Conservation (phyloP, 2,888 invertebrate genomes). For the Netelia fuscicornis region DNA sequence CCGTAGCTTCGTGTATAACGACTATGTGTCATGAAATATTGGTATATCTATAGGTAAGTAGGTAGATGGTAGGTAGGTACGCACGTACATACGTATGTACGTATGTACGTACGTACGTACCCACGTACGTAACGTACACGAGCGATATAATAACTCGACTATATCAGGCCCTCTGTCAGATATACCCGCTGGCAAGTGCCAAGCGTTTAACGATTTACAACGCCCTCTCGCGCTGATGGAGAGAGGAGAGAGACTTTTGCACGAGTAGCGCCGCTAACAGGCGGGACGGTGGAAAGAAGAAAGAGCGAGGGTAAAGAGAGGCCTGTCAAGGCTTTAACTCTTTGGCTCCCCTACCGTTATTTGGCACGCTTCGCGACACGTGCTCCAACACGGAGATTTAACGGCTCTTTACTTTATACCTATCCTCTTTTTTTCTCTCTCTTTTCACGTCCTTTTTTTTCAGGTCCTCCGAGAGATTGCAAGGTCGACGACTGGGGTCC, state of each 20-base stretch:
- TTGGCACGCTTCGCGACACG: conserved; percentile 36
- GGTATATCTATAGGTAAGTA: not conserved
- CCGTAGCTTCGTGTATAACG: not conserved
- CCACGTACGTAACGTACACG: not conserved
- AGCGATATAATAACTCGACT: not conserved
- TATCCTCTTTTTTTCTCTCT: not conserved
- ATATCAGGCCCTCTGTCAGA: not conserved
- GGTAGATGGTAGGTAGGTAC: too few species aligned
- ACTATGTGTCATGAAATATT: not conserved
- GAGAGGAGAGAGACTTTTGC: not conserved
- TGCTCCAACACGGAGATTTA: conserved; percentile 9
- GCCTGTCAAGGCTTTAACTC: conserved; percentile 9
- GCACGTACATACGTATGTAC: too few species aligned
- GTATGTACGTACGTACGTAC: not conserved
- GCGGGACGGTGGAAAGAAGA: not conserved
- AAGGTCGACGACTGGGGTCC: conserved; percentile 94
- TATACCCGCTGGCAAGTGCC: not conserved
- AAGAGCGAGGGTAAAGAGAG: conserved; percentile 9
- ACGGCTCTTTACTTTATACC: conserved; percentile 8
- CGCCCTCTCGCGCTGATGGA: conserved; percentile 8
- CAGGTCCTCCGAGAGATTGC: conserved; percentile 91
- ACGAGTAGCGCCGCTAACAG: not conserved
- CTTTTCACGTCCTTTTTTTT: conserved; percentile 54
- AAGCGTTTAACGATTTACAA: conserved; percentile 38
- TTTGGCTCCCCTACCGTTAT: conserved; percentile 27